Conservation (phyloP, 2,888 invertebrate species). For the Helicoverpa assulta region DNA sequence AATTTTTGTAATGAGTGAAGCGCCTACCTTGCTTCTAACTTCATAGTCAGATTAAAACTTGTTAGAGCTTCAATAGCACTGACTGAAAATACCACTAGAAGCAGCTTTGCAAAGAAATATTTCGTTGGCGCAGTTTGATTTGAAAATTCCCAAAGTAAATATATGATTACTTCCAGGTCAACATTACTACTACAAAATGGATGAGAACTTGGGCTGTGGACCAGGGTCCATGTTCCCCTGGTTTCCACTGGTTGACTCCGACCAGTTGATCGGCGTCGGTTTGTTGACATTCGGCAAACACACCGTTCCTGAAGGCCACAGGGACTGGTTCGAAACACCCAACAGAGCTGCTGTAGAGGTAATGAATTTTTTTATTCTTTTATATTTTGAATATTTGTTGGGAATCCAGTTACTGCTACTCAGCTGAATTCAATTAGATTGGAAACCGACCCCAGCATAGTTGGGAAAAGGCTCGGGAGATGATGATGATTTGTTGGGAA, state of each 20-base stretch:
- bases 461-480: too few species aligned
- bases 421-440: too few species aligned
- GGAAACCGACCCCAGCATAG: too few species aligned
- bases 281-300: constrained; percentile 32
- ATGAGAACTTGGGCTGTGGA: constrained; percentile 10
- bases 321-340: constrained; percentile 51
- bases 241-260: constrained; percentile 37
- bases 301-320: not conserved
- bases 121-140: too few species aligned
- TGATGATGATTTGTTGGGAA: not conserved
- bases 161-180: constrained; percentile 13
- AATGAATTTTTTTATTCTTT: too few species aligned
- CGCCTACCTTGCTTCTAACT: too few species aligned
- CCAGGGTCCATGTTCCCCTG: constrained; percentile 40
- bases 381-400: not conserved
- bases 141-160: too few species aligned
- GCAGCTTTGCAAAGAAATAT: too few species aligned
- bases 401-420: too few species aligned
- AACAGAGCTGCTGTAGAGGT: constrained; percentile 27
- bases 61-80: not conserved
- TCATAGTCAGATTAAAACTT: not conserved
- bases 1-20: too few species aligned
- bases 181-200: constrained; percentile 56
- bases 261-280: constrained; percentile 47
- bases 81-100: too few species aligned